Evolutionary conservation across 2,113 vertebrate genomes (phyloP).

Genomic region (Ceratotherium simum): DNA sequence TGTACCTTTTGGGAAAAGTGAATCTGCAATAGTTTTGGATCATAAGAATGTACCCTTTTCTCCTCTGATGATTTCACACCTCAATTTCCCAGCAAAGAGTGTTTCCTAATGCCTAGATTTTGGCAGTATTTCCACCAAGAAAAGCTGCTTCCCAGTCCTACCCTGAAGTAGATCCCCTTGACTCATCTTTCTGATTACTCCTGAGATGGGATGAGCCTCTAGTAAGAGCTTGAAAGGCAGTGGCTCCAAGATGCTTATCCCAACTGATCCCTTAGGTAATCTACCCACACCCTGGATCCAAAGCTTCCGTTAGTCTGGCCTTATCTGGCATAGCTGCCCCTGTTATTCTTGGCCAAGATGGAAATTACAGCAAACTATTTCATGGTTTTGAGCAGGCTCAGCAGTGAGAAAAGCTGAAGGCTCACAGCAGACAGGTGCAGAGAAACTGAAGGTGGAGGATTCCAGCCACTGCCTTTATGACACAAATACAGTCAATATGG

Average conservation of each 20-base stretch:
- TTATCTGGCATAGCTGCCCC: constrained; percentile 19
- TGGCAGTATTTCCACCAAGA: constrained; percentile 38
- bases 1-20: constrained; percentile 88
- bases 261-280: constrained; percentile 22
- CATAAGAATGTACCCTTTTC: constrained; percentile 80
- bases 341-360: constrained; percentile 54
- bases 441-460: constrained; percentile 20
- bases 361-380: constrained; percentile 7
- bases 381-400: neutral
- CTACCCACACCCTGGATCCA: neutral
- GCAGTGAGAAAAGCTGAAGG: neutral
- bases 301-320: constrained; percentile 7
- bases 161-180: neutral
- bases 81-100: constrained; percentile 66
- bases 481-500: neutral
- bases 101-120: constrained; percentile 50
- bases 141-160: constrained; percentile 36
- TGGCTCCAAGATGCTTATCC: constrained; percentile 8
- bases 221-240: neutral
- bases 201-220: neutral
- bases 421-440: neutral
- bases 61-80: constrained; percentile 76
- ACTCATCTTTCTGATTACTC: constrained; percentile 12
- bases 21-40: constrained; percentile 78
- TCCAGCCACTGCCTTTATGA: neutral